Percentiles rank a stretch among this genome's conserved stretches.
phyloP scores from a whole-genome alignment of 2,113 vertebrate species.

The Chionis minor region DNA sequence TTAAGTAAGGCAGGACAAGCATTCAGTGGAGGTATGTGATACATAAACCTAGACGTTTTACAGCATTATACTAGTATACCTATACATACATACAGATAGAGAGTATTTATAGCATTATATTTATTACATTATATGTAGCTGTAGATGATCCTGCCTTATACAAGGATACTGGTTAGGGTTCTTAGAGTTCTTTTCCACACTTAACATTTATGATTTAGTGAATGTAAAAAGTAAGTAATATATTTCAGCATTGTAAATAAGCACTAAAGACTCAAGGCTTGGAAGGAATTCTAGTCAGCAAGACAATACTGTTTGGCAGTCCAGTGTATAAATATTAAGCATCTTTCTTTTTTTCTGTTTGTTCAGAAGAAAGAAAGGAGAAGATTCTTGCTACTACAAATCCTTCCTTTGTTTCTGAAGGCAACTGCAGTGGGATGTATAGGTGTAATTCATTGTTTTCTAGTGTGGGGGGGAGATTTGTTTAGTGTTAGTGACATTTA shows the following conservation, averaged over 20 bases:
- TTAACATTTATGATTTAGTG: background rate
- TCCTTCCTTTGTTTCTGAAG: background rate
- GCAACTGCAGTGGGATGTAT: background rate
- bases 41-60: background rate
- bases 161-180: background rate
- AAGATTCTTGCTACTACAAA: background rate
- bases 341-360: background rate
- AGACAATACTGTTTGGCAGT: background rate
- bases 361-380: background rate
- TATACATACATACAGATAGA: background rate
- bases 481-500: background rate
- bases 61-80: background rate
- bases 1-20: background rate
- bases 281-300: background rate
- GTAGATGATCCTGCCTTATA: background rate
- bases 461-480: background rate
- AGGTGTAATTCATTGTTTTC: background rate
- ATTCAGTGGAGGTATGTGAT: background rate
- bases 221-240: background rate
- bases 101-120: background rate
- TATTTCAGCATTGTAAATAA: background rate
- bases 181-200: background rate
- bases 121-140: background rate
- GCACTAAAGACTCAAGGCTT: background rate
- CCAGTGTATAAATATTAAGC: background rate